phyloP scores from a whole-genome alignment of 2,888 invertebrate species.

The Scelioninae gen. 2 region DNA sequence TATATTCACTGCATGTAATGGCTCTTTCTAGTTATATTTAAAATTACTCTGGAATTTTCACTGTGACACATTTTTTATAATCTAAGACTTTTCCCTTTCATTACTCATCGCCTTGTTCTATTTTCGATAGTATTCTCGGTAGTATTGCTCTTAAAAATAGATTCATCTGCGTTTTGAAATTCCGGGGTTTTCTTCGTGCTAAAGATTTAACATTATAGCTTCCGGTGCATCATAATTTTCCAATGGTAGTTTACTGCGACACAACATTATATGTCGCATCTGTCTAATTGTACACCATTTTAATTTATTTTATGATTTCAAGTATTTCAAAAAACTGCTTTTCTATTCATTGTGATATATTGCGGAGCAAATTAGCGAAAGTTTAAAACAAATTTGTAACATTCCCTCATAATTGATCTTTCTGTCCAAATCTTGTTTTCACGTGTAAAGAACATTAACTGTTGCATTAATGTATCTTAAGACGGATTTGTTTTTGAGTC shows the following conservation, averaged over 20 bases:
- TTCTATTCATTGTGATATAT: too few relatives aligned
- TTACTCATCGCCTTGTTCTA: slow-evolving; percentile 70
- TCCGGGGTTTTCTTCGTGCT: slow-evolving; percentile 63
- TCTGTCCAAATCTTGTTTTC: too few relatives aligned
- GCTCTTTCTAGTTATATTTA: too few relatives aligned
- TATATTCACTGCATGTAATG: too few relatives aligned
- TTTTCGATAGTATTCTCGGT: slow-evolving; percentile 71
- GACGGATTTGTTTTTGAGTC: too few relatives aligned
- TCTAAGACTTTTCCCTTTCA: slow-evolving; percentile 49
- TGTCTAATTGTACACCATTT: slow-evolving; percentile 48
- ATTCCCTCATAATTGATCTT: too few relatives aligned
- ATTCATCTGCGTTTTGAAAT: slow-evolving; percentile 68
- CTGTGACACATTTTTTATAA: slow-evolving; percentile 48
- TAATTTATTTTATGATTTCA: slow-evolving; percentile 36
- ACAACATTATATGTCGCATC: slow-evolving; percentile 43
- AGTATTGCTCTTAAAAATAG: slow-evolving; percentile 61
- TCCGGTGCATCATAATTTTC: slow-evolving; percentile 47
- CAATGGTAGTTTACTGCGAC: slow-evolving; percentile 26
- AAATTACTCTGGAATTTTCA: too few relatives aligned
- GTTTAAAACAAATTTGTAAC: too few relatives aligned
- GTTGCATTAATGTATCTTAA: too few relatives aligned
- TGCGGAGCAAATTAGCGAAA: too few relatives aligned
- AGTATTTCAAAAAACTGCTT: not conserved
- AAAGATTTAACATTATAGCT: slow-evolving; percentile 42
- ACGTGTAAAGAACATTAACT: too few relatives aligned